phyloP scores from a whole-genome alignment of 2,113 vertebrate species.

The Burhinus bistriatus region DNA sequence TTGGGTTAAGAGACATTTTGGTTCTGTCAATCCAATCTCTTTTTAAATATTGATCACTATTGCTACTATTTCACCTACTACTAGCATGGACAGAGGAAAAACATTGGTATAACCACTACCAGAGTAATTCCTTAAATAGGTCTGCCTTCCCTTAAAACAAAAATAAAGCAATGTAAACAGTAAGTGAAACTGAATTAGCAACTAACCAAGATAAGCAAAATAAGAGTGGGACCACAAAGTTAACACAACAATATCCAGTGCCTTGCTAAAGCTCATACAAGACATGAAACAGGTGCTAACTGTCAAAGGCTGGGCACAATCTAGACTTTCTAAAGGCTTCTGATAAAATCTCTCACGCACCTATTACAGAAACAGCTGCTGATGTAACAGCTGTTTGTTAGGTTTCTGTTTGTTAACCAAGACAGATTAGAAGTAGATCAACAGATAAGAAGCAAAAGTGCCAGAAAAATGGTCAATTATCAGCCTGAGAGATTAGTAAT shows the following conservation, averaged over 20 bases:
- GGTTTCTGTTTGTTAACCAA: background rate
- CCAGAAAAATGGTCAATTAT: background rate
- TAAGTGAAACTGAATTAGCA: background rate
- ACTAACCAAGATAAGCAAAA: background rate
- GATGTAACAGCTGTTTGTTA: background rate
- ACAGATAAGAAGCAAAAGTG: background rate
- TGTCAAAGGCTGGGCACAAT: background rate
- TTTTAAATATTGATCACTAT: background rate
- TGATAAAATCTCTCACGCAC: background rate
- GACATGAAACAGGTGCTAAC: background rate
- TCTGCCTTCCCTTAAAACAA: background rate
- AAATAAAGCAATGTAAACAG: background rate
- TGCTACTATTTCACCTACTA: background rate
- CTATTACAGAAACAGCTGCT: conserved; percentile 5
- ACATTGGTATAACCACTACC: background rate
- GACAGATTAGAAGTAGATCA: background rate
- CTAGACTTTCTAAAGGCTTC: background rate
- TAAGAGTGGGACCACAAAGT: background rate
- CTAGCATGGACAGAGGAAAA: background rate
- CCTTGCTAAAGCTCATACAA: background rate
- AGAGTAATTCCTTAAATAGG: background rate
- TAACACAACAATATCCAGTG: background rate
- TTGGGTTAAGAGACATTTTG: background rate
- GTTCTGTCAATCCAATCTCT: background rate
- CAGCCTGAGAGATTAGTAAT: background rate